Percentiles rank a stretch among this genome's conserved stretches.
These are phyloP conservation scores for Aythya baeri DNA, from an alignment of 2,113 vertebrate genomes.

Conservation along the genomic window DNA sequence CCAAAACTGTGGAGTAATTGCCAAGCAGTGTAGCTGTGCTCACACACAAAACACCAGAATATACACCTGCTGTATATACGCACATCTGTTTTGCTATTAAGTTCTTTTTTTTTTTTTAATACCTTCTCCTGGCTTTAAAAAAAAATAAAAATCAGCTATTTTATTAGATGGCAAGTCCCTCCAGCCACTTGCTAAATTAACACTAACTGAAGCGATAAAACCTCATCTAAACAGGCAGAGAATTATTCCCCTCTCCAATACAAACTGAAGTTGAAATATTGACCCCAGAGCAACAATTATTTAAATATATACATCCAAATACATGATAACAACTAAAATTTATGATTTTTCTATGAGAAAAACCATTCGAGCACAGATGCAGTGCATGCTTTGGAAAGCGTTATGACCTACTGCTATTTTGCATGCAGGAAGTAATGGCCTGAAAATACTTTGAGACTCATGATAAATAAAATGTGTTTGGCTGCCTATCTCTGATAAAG, in stretches of 20 bases:
- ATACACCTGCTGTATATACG: not conserved
- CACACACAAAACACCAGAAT: not conserved
- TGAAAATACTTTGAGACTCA: not conserved
- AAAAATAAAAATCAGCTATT: not conserved
- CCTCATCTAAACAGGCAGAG: not conserved
- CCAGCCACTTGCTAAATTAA: not conserved
- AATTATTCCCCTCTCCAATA: not conserved
- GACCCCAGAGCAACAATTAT: not conserved
- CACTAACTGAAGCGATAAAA: conserved; percentile 2
- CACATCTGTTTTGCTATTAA: not conserved
- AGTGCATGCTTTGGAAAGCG: not conserved
- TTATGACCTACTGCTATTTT: not conserved
- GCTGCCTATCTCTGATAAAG: conserved; percentile 8
- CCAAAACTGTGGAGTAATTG: not conserved
- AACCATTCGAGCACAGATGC: not conserved
- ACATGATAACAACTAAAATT: not conserved
- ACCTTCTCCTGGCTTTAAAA: not conserved
- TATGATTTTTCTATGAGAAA: not conserved
- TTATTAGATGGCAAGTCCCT: not conserved
- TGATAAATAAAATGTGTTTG: not conserved
- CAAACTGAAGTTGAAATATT: not conserved
- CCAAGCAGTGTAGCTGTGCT: not conserved
- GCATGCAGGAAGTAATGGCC: not conserved
- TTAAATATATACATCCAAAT: not conserved
- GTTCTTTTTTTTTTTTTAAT: not conserved